phyloP scores from a whole-genome alignment of 2,888 invertebrate species.

The Anaspis maculata region DNA sequence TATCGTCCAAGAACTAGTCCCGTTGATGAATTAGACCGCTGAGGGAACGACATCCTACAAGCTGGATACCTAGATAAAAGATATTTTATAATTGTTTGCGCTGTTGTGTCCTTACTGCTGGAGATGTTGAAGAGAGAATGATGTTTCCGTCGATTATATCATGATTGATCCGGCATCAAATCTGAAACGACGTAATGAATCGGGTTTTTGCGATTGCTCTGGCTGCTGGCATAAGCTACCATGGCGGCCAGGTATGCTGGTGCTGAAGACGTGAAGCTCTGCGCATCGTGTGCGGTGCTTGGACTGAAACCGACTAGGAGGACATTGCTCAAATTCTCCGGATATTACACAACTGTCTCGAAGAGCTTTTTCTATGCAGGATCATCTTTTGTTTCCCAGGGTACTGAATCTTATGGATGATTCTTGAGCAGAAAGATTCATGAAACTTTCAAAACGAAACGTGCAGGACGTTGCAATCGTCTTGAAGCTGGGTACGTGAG shows the following conservation, averaged over 20 bases:
- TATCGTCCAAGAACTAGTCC: too few relatives aligned
- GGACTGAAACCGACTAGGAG: conserved; percentile 25
- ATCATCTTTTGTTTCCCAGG: too few relatives aligned
- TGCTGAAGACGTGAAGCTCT: conserved; percentile 28
- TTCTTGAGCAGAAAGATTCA: too few relatives aligned
- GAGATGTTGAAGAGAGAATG: too few relatives aligned
- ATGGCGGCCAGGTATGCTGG: conserved; percentile 24
- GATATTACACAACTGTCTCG: conserved; percentile 30
- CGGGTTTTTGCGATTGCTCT: conserved; percentile 24
- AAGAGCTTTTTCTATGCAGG: neutral
- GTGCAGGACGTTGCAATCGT: too few relatives aligned
- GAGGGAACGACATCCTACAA: too few relatives aligned
- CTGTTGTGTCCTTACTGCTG: too few relatives aligned
- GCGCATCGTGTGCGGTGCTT: conserved; percentile 30
- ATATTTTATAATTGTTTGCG: too few relatives aligned
- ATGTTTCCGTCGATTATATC: conserved; percentile 25
- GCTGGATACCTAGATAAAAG: too few relatives aligned
- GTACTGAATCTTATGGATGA: too few relatives aligned
- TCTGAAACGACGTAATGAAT: conserved; percentile 24
- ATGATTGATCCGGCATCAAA: conserved; percentile 26
- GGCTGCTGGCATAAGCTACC: conserved; percentile 23
- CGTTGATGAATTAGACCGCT: conserved; percentile 15
- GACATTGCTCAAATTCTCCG: conserved; percentile 32
- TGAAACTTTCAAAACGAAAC: too few relatives aligned
- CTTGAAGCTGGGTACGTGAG: too few relatives aligned